A percentile compares a stretch with the other conserved stretches of the same genome.
Conservation (phyloP, 2,888 invertebrate species). For the Drosophila pegasa region DNA sequence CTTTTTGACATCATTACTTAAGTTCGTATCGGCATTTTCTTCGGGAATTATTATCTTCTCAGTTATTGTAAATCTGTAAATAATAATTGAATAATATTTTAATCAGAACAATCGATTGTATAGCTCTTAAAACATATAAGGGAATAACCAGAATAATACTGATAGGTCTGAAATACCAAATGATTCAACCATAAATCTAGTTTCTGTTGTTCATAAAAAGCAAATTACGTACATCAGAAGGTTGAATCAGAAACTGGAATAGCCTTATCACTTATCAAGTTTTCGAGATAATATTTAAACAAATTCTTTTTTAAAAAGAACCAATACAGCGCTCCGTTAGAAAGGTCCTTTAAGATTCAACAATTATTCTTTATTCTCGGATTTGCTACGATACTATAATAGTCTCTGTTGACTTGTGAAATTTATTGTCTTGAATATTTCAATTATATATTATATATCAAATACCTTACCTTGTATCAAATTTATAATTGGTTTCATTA, state of each 20-base stretch:
- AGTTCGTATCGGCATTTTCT: conserved; percentile 33
- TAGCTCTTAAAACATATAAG: not conserved
- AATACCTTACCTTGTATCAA: conserved; percentile 84
- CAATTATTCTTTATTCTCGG: too few species aligned
- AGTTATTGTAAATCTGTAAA: conserved; percentile 61
- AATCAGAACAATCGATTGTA: not conserved
- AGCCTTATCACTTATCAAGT: not conserved
- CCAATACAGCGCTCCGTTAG: too few species aligned
- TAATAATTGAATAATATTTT: not conserved
- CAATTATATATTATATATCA: not conserved
- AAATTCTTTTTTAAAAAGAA: too few species aligned
- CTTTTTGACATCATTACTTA: conserved; percentile 52
- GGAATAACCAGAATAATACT: not conserved
- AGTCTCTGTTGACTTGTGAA: too few species aligned
- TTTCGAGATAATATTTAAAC: too few species aligned
- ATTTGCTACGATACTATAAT: too few species aligned
- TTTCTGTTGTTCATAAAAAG: not conserved
- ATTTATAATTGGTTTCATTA: conserved; percentile 86
- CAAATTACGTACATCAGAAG: too few species aligned
- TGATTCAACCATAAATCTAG: not conserved
- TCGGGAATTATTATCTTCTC: conserved; percentile 39
- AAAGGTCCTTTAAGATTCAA: too few species aligned
- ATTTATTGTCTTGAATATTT: not conserved
- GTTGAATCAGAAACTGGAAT: not conserved
- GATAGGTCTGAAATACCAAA: not conserved